Evolutionary conservation across 2,888 invertebrate genomes (phyloP).

Genomic region (Drosophila neotestacea): DNA sequence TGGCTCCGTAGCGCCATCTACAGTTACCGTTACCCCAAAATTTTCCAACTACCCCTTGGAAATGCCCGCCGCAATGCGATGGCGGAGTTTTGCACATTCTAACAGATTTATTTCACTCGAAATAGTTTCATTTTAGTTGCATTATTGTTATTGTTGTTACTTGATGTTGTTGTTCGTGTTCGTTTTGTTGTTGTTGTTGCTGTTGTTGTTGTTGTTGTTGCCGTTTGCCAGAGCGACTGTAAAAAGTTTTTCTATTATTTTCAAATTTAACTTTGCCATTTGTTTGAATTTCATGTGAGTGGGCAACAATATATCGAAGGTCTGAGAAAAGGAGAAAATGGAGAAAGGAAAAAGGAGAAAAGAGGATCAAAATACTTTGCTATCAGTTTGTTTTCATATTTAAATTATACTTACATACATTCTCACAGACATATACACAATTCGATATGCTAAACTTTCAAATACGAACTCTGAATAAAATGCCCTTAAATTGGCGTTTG

Average conservation of each 20-base stretch:
- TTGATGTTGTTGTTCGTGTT: constrained; percentile 46
- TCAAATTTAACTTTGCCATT: constrained; percentile 82
- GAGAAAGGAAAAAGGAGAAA: no score
- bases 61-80: constrained; percentile 70
- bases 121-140: constrained; percentile 80
- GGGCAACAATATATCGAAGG: constrained; percentile 31
- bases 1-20: constrained; percentile 10
- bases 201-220: constrained; percentile 41
- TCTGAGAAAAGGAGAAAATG: background rate
- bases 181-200: constrained; percentile 39
- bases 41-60: constrained; percentile 8
- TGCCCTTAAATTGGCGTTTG: constrained; percentile 16
- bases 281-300: constrained; percentile 72
- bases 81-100: constrained; percentile 76
- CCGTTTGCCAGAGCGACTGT: constrained; percentile 65
- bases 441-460: constrained; percentile 64
- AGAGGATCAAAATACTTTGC: constrained; percentile 43
- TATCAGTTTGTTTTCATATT: constrained; percentile 55
- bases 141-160: constrained; percentile 78
- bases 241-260: constrained; percentile 82
- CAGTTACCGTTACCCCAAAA: constrained; percentile 9
- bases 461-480: constrained; percentile 31
- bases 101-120: constrained; percentile 81
- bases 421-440: background rate
- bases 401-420: constrained; percentile 51